These are phyloP conservation scores for Halcyon leucocephala DNA, from an alignment of 2,797 vertebrate species.

Conservation along the genomic window DNA sequence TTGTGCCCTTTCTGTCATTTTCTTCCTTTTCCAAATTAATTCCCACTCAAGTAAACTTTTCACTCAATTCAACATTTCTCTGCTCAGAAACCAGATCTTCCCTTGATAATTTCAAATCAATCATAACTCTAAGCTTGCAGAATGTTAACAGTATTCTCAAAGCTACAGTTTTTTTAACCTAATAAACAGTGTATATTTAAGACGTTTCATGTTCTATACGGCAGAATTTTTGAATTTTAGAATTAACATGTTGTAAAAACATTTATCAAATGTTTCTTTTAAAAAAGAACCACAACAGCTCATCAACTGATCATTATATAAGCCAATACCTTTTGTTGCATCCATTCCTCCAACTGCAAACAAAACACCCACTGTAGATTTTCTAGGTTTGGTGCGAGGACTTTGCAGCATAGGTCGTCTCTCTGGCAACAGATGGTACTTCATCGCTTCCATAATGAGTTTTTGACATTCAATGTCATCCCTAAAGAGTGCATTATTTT, in stretches of 20 bases:
- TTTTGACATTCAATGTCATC: constrained; percentile 97
- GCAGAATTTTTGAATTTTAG: neutral
- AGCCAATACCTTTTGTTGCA: constrained; percentile 91
- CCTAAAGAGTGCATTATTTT: constrained; percentile 90
- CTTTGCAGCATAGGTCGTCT: constrained; percentile 93
- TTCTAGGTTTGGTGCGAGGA: constrained; percentile 94
- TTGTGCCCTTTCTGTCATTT: neutral
- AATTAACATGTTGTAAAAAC: neutral
- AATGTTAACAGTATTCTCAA: neutral
- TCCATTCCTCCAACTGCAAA: constrained; percentile 98
- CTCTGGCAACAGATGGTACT: constrained; percentile 97
- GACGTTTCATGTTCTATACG: neutral
- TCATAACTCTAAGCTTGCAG: neutral
- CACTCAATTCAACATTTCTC: neutral
- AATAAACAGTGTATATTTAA: neutral
- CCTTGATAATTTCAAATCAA: neutral
- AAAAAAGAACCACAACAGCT: neutral
- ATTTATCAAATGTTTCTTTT: neutral
- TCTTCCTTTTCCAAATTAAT: neutral
- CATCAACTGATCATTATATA: neutral
- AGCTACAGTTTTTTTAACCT: neutral
- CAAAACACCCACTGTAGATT: constrained; percentile 94
- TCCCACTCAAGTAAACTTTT: neutral
- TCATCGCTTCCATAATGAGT: constrained; percentile 98
- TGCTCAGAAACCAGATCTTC: neutral